Evolutionary conservation across 1,140 invertebrate genomes (phyloP).

Genomic region (Drosophila serrata): DNA sequence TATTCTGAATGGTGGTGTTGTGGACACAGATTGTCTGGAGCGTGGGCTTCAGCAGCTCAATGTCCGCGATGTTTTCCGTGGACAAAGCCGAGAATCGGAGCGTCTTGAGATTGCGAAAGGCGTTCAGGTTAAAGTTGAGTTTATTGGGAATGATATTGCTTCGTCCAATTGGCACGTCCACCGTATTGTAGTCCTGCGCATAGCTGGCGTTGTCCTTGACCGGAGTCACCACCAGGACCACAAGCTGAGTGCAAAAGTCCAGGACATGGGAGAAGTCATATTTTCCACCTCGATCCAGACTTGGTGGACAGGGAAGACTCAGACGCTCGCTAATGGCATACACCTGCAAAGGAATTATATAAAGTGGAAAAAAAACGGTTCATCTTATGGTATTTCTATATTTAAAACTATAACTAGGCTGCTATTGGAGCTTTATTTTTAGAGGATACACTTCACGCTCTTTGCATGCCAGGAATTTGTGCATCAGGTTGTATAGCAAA

Average conservation of each 20-base stretch:
- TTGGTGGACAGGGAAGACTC: constrained; percentile 90
- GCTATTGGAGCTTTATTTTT: constrained; percentile 8
- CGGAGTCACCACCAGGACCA: constrained; percentile 86
- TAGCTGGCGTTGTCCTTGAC: constrained; percentile 86
- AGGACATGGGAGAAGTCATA: constrained; percentile 96
- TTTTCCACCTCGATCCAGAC: constrained; percentile 87
- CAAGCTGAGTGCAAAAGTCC: constrained; percentile 93
- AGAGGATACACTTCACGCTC: constrained; percentile 52
- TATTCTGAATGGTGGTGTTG: constrained; percentile 87
- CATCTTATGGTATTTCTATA: neutral
- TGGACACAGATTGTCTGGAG: constrained; percentile 88
- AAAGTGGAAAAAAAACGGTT: constrained; percentile 7
- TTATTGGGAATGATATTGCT: constrained; percentile 94
- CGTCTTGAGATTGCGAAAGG: constrained; percentile 91
- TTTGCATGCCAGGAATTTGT: constrained; percentile 26
- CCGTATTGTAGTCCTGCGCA: constrained; percentile 76
- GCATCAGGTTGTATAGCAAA: constrained; percentile 89
- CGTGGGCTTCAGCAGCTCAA: constrained; percentile 88
- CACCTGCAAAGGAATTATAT: constrained; percentile 88
- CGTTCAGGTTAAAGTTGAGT: constrained; percentile 92
- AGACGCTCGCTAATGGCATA: constrained; percentile 95
- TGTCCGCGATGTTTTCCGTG: constrained; percentile 89
- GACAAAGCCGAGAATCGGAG: constrained; percentile 88
- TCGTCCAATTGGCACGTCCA: constrained; percentile 87
- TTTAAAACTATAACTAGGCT: constrained; percentile 11